Percentiles rank a stretch among this genome's conserved stretches.
These are phyloP conservation scores for Heterodera schachtii DNA, from an alignment of 1,140 invertebrate genomes.

Conservation along the genomic window DNA sequence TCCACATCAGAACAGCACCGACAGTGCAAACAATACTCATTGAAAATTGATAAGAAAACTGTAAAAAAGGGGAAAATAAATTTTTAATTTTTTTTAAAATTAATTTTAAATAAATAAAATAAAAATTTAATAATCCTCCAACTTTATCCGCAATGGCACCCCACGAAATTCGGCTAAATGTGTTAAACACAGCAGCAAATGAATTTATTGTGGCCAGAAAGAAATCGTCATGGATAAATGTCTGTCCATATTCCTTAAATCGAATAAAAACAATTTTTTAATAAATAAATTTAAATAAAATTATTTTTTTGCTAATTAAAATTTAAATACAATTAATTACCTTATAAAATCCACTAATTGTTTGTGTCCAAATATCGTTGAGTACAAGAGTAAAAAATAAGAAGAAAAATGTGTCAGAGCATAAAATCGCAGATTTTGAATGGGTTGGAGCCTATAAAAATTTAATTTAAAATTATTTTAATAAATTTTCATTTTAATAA, in stretches of 20 bases:
- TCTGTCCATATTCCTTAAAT: constrained; percentile 55
- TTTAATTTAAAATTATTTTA: background rate
- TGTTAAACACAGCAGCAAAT: constrained; percentile 52
- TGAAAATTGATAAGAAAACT: constrained; percentile 50
- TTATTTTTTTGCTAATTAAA: constrained; percentile 15
- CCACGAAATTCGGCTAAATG: constrained; percentile 53
- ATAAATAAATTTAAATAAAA: constrained; percentile 33
- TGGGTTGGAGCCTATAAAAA: constrained; percentile 14
- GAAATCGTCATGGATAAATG: constrained; percentile 55
- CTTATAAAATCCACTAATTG: constrained; percentile 50
- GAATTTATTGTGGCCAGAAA: constrained; percentile 58
- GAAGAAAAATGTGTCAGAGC: constrained; percentile 34
- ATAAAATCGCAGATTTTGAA: constrained; percentile 4
- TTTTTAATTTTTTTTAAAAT: background rate
- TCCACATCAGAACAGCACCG: constrained; percentile 52
- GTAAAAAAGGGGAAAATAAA: constrained; percentile 7
- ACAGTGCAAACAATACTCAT: constrained; percentile 50
- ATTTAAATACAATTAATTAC: background rate
- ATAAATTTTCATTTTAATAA: too few species aligned
- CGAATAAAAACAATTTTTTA: background rate
- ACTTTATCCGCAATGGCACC: constrained; percentile 49
- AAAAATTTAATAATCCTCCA: constrained; percentile 6
- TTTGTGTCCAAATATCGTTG: constrained; percentile 50
- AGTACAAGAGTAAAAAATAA: constrained; percentile 42
- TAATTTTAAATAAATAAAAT: constrained; percentile 6